A percentile compares a stretch with the other conserved stretches of the same genome.
Evolutionary conservation across 2,113 vertebrate species (phyloP).

Genomic region (Capra hircus): DNA sequence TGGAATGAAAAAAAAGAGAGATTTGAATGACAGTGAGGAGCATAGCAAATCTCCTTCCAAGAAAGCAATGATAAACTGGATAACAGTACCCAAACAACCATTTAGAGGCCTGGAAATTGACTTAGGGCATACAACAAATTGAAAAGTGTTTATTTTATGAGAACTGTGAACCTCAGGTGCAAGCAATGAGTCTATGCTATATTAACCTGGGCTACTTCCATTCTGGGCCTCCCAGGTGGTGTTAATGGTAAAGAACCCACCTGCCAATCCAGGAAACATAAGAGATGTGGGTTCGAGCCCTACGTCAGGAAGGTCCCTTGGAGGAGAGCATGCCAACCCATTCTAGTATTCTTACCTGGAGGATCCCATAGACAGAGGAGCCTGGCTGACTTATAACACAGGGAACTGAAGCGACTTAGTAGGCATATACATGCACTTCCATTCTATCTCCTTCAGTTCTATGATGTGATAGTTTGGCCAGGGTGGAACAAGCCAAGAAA

Average conservation of each 20-base stretch:
- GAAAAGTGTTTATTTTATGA: background rate
- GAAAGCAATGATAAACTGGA: background rate
- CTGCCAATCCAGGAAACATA: background rate
- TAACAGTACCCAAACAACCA: background rate
- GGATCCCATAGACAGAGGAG: background rate
- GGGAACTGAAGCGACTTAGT: background rate
- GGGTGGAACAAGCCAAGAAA: background rate
- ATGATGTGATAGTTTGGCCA: no score
- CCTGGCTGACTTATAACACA: background rate
- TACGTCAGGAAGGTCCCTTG: background rate
- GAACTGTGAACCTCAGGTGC: background rate
- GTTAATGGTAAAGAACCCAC: background rate
- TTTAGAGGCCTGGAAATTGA: background rate
- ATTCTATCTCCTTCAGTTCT: background rate
- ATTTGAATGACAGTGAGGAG: background rate
- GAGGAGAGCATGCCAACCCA: background rate
- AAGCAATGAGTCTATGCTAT: background rate
- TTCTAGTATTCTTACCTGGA: background rate
- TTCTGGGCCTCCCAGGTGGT: background rate
- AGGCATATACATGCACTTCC: background rate
- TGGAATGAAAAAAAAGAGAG: background rate
- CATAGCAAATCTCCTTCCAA: background rate
- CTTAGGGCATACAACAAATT: background rate
- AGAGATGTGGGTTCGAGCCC: background rate
- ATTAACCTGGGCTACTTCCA: background rate